Evolutionary conservation across 1,140 invertebrate species (phyloP).

Genomic region (Aradophagus sp.): DNA sequence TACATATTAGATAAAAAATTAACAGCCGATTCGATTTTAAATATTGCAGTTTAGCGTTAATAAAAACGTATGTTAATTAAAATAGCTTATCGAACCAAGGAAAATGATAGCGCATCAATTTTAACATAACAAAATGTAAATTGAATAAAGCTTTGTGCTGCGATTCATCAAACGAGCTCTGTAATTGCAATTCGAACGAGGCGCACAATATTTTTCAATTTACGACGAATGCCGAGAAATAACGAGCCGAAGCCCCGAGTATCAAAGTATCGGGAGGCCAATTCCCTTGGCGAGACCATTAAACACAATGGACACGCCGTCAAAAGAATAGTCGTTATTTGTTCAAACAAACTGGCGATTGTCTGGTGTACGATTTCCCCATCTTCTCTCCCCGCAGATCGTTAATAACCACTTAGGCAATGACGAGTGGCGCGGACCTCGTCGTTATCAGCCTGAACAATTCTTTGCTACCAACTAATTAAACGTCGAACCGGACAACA

Average conservation of each 20-base stretch:
- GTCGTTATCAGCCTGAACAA: constrained; percentile 9
- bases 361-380: neutral
- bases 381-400: constrained; percentile 9
- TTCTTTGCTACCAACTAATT: constrained; percentile 19
- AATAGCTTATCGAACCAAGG: no score
- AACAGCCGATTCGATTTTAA: no score
- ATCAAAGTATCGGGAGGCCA: constrained; percentile 26
- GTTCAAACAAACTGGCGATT: constrained; percentile 24
- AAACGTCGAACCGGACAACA: constrained; percentile 1
- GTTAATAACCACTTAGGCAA: constrained; percentile 37
- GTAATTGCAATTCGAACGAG: constrained; percentile 6
- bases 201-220: constrained; percentile 32
- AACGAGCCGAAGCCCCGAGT: constrained; percentile 4
- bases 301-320: constrained; percentile 28
- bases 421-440: constrained; percentile 13
- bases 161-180: constrained; percentile 6
- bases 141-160: neutral
- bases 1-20: no score
- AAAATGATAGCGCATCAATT: no score
- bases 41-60: no score
- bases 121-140: no score
- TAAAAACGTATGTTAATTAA: no score
- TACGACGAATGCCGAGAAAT: constrained; percentile 16
- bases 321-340: constrained; percentile 41
- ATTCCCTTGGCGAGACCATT: constrained; percentile 15